Conservation (phyloP, 2,888 invertebrate genomes). For the Papilio elwesi region DNA sequence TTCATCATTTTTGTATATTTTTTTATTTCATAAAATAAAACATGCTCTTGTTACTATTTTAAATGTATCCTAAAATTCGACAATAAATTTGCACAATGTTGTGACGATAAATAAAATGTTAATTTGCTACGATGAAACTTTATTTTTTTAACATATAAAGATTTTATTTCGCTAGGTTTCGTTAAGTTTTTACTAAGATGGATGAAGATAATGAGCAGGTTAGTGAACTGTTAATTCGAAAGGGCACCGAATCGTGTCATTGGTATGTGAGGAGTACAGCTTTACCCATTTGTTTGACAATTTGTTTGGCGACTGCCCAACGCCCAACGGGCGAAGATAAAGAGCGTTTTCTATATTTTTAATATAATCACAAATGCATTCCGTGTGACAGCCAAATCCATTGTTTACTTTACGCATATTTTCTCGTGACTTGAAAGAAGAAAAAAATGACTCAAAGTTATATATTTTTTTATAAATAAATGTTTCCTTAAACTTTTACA, state of each 20-base stretch:
- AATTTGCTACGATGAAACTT: neutral
- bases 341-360: constrained; percentile 9
- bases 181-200: constrained; percentile 44
- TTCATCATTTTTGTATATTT: neutral
- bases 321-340: neutral
- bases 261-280: constrained; percentile 7
- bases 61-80: no score
- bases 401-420: constrained; percentile 22
- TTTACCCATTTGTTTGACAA: neutral
- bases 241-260: constrained; percentile 16
- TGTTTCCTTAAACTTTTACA: no score
- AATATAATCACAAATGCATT: constrained; percentile 17
- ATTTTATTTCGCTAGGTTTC: neutral
- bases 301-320: constrained; percentile 30
- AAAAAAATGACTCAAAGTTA: neutral
- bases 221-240: constrained; percentile 53
- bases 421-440: neutral
- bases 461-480: neutral
- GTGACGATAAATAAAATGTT: neutral
- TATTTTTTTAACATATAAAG: neutral
- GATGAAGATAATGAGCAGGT: constrained; percentile 57
- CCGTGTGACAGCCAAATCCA: neutral
- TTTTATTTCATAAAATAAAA: neutral
- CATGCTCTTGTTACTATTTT: no score
- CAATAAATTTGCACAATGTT: no score